Base-by-base conservation (phyloP, 2,113 vertebrate genomes). In the Monopterus albus region DNA sequence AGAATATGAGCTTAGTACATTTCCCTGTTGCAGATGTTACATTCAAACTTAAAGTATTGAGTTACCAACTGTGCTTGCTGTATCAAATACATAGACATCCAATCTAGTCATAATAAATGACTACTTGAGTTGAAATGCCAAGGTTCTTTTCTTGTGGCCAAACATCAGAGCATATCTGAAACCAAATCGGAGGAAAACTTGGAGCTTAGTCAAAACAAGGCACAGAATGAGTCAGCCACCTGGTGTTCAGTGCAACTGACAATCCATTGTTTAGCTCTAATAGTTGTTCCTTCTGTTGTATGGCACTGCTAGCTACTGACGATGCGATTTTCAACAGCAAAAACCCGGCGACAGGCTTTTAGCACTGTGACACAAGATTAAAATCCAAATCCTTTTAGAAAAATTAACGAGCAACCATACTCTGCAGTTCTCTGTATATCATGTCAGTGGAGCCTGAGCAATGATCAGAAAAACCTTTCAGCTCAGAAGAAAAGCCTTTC, bases 321-420 rank as follows among this genome's bases (percentile, higher is more conserved):
- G 26, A 51, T 81, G 84, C 75, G 25, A 83, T 80, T 85, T 88
- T 88, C 75, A 80, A 81, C 79, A 57, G 85, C 21, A 47, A 35
- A 28, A 72, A 83, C 85, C 63, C 40, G 76, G 75, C 70, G 61
- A 78, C 79, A 88, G 77, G 84, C 85, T 91, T 92, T 91, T 84
- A 87, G 90, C 67, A 73, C 39, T 14, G 60, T 26, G 31, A 63
- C 71, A 64, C 65, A 68, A 88, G 90, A 91, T 93, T 91, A 87
- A 91, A 92, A 84, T 67, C 72, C 71, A 86, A 70, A 81, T 82
- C 81, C 89, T 91, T 93, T 93, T 90, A 81, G 83, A 89, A 91
- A 89, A 92, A 92, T 94, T 81, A 91, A 92, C 83, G 58, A 7
- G 28, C 72, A 50, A 86, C 57, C 70, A 21, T 74, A 83, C 35